Base-by-base conservation (phyloP, 2,113 vertebrate species). In the Albula glossodonta region DNA sequence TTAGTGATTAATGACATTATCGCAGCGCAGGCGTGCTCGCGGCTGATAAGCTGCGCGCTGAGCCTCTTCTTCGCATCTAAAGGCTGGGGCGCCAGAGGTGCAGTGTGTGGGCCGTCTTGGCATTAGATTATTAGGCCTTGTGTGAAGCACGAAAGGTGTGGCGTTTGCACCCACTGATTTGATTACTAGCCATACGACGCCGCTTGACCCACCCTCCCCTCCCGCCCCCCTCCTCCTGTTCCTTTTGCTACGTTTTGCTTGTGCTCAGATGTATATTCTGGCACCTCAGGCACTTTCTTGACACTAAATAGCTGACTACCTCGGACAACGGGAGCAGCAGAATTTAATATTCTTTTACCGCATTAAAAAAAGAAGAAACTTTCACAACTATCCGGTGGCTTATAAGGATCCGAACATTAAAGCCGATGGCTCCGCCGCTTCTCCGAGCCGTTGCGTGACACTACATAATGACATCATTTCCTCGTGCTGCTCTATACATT, bases 391-490 rank as follows among this genome's bases (percentile, higher is more conserved):
- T 70, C 60, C 8, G 10, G 70, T 9, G 70, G 70, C n/a, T 74
- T 74, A 7, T 9, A 31, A n/a, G 7, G n/a, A 31, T 74, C 22
- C 9, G 2, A 81, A 49, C 48, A 53, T 51, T 25, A n/a, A 25
- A 50, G 49, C 22, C 15, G 17, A 53, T 19, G n/a, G 57, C 25
- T 25, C 13, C 15, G 8, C 51, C 48, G 51, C n/a, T n/a, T 51
- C 60, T 11, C 57, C 87, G 83, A 81, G 49, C 51, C 50, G 31
- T 17, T n/a, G 41, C 11, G 85, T 15, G 52, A 79, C 85, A 63
- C 83, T 74, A 77, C 88, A 88, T 86, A 82, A 87, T 84, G 85
- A 88, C 60, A 86, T 82, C 25, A 9, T 84, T 77, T 83, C 84
- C 66, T 84, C 15, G 87, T 83, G 10, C 84, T 88, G 10, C 84